Evolutionary conservation across 1,140 invertebrate genomes (phyloP).

Genomic region (Lasioglossum baleicum): DNA sequence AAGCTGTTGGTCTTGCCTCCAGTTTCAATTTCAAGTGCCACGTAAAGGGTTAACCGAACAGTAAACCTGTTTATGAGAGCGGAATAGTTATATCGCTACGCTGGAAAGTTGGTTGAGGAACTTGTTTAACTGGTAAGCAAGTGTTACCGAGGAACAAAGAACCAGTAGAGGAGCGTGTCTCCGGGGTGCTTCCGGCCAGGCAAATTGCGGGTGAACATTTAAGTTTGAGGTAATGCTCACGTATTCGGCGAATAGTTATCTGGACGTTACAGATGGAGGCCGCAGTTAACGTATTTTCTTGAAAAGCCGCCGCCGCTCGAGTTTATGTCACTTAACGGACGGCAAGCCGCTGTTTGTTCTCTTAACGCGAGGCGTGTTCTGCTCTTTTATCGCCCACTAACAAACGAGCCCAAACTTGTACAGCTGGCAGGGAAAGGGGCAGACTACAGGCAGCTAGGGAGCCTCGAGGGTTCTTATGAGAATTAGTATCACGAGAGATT

Average conservation of each 20-base stretch:
- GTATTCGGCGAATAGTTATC: conserved; percentile 35
- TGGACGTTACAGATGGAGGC: conserved; percentile 12
- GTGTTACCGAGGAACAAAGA: conserved; percentile 9
- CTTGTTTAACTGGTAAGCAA: conserved; percentile 11
- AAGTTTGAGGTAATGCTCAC: neutral
- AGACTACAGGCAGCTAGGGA: neutral
- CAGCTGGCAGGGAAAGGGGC: conserved; percentile 13
- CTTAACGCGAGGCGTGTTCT: conserved; percentile 6
- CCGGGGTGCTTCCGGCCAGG: neutral
- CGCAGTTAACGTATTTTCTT: conserved; percentile 32
- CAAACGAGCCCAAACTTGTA: conserved; percentile 37
- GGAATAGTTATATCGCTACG: conserved; percentile 20
- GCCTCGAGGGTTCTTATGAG: conserved; percentile 32
- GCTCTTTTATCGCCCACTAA: conserved; percentile 40
- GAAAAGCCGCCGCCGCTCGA: neutral
- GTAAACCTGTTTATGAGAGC: neutral
- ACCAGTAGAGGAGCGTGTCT: neutral
- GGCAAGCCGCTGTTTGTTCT: conserved; percentile 30
- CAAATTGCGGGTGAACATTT: conserved; percentile 31
- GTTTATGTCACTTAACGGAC: conserved; percentile 22
- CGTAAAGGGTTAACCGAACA: conserved; percentile 2
- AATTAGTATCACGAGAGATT: conserved; percentile 35
- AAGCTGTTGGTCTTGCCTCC: neutral
- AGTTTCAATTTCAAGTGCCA: neutral
- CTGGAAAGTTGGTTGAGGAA: neutral